These are phyloP conservation scores for Troglohyphantes excavatus DNA, from an alignment of 2,888 invertebrate species.

Conservation along the genomic window DNA sequence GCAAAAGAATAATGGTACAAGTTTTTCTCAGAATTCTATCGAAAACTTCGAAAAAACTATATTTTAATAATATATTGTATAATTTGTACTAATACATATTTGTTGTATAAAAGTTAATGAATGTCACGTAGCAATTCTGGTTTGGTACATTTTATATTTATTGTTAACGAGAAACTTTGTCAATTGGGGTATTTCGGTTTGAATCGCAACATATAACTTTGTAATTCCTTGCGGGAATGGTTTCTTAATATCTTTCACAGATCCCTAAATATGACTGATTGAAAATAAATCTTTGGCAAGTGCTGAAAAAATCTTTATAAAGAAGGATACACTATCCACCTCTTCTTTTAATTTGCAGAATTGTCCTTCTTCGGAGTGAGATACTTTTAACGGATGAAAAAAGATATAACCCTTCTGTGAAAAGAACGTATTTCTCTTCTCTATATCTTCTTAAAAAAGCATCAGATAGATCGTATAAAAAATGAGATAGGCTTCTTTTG, in stretches of 20 bases:
- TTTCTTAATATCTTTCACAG: neutral
- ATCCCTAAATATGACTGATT: neutral
- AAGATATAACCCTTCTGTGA: constrained; percentile 1
- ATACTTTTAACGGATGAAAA: constrained; percentile 19
- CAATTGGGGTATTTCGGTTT: too few species aligned
- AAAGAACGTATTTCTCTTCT: constrained; percentile 22
- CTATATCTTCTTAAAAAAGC: constrained; percentile 48
- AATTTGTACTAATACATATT: too few species aligned
- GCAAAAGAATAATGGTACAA: too few species aligned
- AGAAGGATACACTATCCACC: neutral
- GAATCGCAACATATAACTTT: too few species aligned
- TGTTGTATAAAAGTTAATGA: too few species aligned
- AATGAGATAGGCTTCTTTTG: constrained; percentile 20
- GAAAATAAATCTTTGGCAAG: neutral
- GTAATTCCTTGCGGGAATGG: too few species aligned
- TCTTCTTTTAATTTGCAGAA: constrained; percentile 39
- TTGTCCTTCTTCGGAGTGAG: constrained; percentile 7
- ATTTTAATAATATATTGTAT: too few species aligned
- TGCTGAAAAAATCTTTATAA: neutral
- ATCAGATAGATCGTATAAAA: constrained; percentile 47
- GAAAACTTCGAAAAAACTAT: too few species aligned
- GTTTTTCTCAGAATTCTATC: too few species aligned
- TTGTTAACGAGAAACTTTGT: too few species aligned
- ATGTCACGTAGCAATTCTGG: too few species aligned
- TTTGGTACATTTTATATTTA: too few species aligned